These are phyloP conservation scores for Baryphthengus martii DNA, from an alignment of 2,113 vertebrate species.

Conservation along the genomic window DNA sequence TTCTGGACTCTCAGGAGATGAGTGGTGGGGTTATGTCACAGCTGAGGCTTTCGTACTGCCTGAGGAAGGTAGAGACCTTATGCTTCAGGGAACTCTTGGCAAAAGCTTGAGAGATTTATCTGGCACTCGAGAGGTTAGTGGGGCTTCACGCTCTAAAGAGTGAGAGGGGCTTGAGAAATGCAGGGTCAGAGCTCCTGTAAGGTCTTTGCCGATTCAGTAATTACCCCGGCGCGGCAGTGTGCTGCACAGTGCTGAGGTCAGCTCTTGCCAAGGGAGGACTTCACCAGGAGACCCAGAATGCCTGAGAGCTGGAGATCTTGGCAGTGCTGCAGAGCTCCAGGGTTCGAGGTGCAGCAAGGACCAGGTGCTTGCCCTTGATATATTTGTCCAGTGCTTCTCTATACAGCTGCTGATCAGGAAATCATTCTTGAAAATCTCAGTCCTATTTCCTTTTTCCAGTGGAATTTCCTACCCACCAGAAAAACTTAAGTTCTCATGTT, in stretches of 20 bases:
- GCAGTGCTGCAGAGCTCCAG: neutral
- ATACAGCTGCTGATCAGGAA: neutral
- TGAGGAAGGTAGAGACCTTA: neutral
- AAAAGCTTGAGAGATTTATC: neutral
- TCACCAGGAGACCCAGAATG: neutral
- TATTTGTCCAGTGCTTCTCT: neutral
- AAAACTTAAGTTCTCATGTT: neutral
- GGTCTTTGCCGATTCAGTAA: neutral
- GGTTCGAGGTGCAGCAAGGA: neutral
- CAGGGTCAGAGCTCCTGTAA: neutral
- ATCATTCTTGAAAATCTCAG: neutral
- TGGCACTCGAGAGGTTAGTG: neutral
- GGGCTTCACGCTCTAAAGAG: neutral
- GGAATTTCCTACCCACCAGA: neutral
- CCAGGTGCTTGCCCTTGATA: neutral
- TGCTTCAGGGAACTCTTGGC: neutral
- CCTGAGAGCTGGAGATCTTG: neutral
- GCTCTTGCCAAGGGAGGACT: neutral
- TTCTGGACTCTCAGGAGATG: neutral
- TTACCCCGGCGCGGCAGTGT: rapidly evolving
- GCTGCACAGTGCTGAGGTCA: neutral
- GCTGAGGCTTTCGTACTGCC: neutral
- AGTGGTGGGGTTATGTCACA: rapidly evolving
- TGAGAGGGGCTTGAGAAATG: neutral
- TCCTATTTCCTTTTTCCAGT: neutral